These are phyloP conservation scores for Acronicta aceris DNA, from an alignment of 2,888 invertebrate species.

Conservation along the genomic window DNA sequence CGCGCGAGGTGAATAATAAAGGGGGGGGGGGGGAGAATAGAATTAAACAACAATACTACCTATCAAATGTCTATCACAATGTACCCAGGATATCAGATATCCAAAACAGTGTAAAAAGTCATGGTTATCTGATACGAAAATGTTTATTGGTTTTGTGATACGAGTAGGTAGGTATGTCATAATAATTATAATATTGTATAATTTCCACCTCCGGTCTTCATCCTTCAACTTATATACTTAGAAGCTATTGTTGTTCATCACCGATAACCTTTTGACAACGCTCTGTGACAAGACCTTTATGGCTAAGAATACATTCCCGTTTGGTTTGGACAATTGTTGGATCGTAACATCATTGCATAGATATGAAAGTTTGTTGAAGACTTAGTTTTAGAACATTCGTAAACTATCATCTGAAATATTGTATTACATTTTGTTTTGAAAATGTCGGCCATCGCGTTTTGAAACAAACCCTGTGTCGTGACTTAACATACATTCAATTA, in stretches of 20 bases:
- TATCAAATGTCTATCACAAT: neutral
- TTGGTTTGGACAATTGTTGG: neutral
- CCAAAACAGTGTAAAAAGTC: neutral
- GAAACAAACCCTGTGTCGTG: too few species aligned
- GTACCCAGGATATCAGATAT: neutral
- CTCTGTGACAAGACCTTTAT: constrained; percentile 7
- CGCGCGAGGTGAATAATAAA: too few species aligned
- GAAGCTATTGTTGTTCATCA: constrained; percentile 33
- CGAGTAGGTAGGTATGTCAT: neutral
- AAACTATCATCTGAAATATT: too few species aligned
- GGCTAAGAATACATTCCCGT: neutral
- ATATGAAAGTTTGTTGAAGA: neutral
- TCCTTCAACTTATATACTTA: constrained; percentile 20
- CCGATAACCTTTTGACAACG: constrained; percentile 26
- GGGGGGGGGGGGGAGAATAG: too few species aligned
- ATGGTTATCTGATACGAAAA: neutral
- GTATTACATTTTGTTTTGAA: too few species aligned
- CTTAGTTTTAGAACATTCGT: neutral
- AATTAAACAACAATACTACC: neutral
- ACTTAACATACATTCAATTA: too few species aligned
- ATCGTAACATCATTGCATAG: neutral
- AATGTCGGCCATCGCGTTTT: too few species aligned
- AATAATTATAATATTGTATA: constrained; percentile 1
- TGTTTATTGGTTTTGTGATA: neutral
- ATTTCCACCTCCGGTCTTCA: constrained; percentile 5